Conservation (phyloP, 2,888 invertebrate genomes). For the Xylota segnis region DNA sequence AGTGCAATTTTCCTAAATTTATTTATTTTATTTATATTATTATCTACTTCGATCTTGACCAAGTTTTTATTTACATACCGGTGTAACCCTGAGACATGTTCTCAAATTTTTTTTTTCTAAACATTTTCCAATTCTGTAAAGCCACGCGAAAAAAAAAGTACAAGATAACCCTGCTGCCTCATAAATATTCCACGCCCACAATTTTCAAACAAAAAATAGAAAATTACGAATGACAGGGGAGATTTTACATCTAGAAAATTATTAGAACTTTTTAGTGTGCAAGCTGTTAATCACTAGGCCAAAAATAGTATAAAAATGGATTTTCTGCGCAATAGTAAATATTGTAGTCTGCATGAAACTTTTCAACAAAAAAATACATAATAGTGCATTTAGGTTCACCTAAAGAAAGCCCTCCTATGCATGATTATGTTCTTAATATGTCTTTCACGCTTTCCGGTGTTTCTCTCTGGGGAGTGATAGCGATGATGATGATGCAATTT, state of each 20-base stretch:
- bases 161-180: neutral
- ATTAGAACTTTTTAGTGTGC: conserved; percentile 28
- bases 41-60: conserved; percentile 57
- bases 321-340: conserved; percentile 21
- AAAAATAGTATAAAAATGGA: conserved; percentile 43
- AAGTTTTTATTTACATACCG: conserved; percentile 46
- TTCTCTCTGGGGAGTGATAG: conserved; percentile 7
- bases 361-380: neutral
- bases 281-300: conserved; percentile 32
- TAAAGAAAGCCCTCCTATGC: neutral
- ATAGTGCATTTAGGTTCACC: conserved; percentile 2
- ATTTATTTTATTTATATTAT: conserved; percentile 3
- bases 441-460: neutral
- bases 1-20: neutral
- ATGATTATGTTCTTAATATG: conserved; percentile 13
- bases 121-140: conserved; percentile 33
- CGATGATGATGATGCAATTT: conserved; percentile 54
- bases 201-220: conserved; percentile 20
- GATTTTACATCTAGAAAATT: conserved; percentile 32
- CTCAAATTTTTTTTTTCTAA: conserved; percentile 13
- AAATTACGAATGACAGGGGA: conserved; percentile 30
- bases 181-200: conserved; percentile 62
- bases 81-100: conserved; percentile 14
- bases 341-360: neutral
- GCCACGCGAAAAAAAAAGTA: conserved; percentile 30